These are phyloP conservation scores for Ceriagrion tenellum DNA, from an alignment of 2,888 invertebrate genomes.

Conservation along the genomic window DNA sequence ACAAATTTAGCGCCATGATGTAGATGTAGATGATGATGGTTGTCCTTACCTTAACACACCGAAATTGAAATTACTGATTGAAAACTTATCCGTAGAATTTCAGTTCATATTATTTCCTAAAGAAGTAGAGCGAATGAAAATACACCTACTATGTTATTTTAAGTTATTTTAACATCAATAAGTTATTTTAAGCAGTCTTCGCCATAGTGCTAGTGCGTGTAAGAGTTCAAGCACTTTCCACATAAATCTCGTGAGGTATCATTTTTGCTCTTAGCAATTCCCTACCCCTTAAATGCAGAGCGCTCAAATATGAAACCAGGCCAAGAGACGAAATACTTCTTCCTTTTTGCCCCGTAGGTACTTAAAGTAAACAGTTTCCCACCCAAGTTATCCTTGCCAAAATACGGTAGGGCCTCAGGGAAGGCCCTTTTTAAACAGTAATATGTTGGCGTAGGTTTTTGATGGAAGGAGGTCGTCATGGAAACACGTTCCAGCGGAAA, in stretches of 20 bases:
- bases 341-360: background rate
- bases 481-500: background rate
- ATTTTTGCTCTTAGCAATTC: background rate
- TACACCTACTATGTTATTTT: too few relatives aligned
- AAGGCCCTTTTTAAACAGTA: background rate
- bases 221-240: background rate
- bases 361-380: background rate
- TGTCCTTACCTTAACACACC: too few relatives aligned
- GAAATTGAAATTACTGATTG: background rate
- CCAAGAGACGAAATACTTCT: background rate
- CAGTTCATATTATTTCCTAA: background rate
- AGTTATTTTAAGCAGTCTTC: background rate
- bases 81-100: background rate
- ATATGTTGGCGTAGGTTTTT: slow-evolving; percentile 10
- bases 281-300: background rate
- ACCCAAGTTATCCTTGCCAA: background rate
- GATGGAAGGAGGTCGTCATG: background rate
- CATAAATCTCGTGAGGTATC: background rate
- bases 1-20: too few relatives aligned
- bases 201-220: background rate
- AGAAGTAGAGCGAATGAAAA: background rate
- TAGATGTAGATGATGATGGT: too few relatives aligned
- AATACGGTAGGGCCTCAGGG: background rate
- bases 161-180: too few relatives aligned
- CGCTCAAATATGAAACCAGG: slow-evolving; percentile 29